phyloP scores from a whole-genome alignment of 2,888 invertebrate genomes.

The Diploptera punctata region DNA sequence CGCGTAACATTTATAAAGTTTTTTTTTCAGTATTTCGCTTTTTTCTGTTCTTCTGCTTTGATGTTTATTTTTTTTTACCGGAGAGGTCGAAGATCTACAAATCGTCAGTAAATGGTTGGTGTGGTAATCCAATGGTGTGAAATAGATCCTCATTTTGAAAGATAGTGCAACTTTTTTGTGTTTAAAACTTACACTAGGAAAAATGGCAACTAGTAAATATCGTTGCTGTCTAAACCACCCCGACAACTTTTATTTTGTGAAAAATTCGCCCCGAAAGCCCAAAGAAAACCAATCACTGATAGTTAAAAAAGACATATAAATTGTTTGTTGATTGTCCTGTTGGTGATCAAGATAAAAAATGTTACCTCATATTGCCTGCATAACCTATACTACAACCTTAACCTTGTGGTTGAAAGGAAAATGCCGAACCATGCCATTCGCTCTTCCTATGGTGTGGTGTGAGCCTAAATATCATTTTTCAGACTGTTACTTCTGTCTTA shows the following conservation, averaged over 20 bases:
- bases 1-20: background rate
- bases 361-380: conserved; percentile 45
- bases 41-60: background rate
- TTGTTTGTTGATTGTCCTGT: conserved; percentile 47
- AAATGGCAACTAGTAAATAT: too few species aligned
- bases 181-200: too few species aligned
- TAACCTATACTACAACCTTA: conserved; percentile 31
- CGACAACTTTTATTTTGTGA: background rate
- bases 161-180: too few species aligned
- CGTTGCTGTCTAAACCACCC: background rate
- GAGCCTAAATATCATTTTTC: background rate
- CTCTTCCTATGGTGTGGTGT: background rate
- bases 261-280: background rate
- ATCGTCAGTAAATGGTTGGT: too few species aligned
- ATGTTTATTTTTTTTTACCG: too few species aligned
- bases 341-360: conserved; percentile 45
- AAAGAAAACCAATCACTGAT: background rate
- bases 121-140: too few species aligned
- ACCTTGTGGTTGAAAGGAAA: background rate
- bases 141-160: too few species aligned
- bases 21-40: background rate
- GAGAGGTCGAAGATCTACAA: too few species aligned
- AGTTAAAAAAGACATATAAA: background rate
- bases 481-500: background rate
- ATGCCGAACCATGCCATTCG: background rate